These are phyloP conservation scores for Sminthopsis crassicaudata DNA, from an alignment of 2,113 vertebrate species.

Conservation along the genomic window DNA sequence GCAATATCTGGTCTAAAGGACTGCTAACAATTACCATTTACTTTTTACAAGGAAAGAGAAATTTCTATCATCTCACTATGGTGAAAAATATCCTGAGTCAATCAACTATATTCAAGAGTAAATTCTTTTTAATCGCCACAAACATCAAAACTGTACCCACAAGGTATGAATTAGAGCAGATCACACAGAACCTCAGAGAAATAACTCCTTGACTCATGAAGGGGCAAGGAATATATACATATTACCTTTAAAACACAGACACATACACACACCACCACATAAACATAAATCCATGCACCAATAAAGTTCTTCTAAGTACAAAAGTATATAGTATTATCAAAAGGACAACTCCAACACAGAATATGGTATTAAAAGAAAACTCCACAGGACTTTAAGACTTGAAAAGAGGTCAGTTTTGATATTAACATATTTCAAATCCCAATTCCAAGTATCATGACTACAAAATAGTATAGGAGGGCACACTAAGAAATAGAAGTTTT, in stretches of 20 bases:
- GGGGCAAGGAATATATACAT: slow-evolving; percentile 32
- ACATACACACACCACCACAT: slow-evolving; percentile 33
- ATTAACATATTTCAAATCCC: slow-evolving; percentile 54
- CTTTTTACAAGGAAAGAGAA: slow-evolving; percentile 66
- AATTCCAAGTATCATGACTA: slow-evolving; percentile 34
- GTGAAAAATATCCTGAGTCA: slow-evolving; percentile 41
- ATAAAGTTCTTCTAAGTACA: slow-evolving; percentile 53
- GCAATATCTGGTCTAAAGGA: slow-evolving; percentile 13
- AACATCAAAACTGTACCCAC: slow-evolving; percentile 37
- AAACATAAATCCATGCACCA: slow-evolving; percentile 4
- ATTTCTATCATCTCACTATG: slow-evolving; percentile 54
- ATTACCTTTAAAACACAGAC: slow-evolving; percentile 35
- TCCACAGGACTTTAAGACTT: slow-evolving; percentile 57
- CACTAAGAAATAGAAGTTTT: slow-evolving; percentile 34
- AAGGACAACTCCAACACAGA: slow-evolving; percentile 40
- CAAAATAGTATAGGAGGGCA: slow-evolving; percentile 44
- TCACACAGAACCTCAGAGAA: slow-evolving; percentile 50
- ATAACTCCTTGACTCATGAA: slow-evolving; percentile 36
- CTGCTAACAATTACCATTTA: slow-evolving; percentile 5
- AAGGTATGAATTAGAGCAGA: slow-evolving; percentile 4
- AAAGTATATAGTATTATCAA: slow-evolving; percentile 21
- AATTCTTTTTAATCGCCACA: slow-evolving; percentile 42
- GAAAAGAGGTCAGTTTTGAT: slow-evolving; percentile 34
- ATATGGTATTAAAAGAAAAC: slow-evolving; percentile 43
- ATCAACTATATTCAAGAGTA: slow-evolving; percentile 39